A percentile compares a stretch with the other conserved stretches of the same genome.
Conservation (phyloP, 2,888 invertebrate genomes). For the Orthosia gothica region DNA sequence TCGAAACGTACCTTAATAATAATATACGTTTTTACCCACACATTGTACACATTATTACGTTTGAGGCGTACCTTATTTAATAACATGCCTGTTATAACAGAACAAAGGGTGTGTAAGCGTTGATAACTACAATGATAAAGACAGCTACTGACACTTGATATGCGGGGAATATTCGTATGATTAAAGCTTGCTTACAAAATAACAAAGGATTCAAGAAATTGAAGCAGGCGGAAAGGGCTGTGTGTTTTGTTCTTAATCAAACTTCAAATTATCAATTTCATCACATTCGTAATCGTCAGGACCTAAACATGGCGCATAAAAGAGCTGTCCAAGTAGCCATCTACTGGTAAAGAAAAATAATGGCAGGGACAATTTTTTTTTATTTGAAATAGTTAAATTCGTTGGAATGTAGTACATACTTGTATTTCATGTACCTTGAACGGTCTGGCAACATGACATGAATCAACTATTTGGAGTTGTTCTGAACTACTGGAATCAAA, state of each 20-base stretch:
- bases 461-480: slow-evolving; percentile 1
- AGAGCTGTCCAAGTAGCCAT: no score
- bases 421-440: neutral
- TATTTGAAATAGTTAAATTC: neutral
- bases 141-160: slow-evolving; percentile 41
- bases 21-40: slow-evolving; percentile 24
- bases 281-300: neutral
- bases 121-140: slow-evolving; percentile 49
- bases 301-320: no score
- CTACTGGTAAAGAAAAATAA: no score
- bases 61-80: slow-evolving; percentile 22
- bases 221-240: neutral
- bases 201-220: slow-evolving; percentile 5
- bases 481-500: neutral
- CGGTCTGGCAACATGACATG: neutral
- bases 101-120: slow-evolving; percentile 42
- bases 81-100: slow-evolving; percentile 35
- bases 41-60: slow-evolving; percentile 34
- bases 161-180: slow-evolving; percentile 29
- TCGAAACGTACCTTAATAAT: slow-evolving; percentile 34
- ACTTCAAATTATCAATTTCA: neutral
- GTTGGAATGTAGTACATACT: neutral
- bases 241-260: neutral
- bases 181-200: slow-evolving; percentile 20
- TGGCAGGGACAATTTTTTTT: no score